Evolutionary conservation across 2,113 vertebrate genomes (phyloP).

Genomic region (Orycteropus afer): DNA sequence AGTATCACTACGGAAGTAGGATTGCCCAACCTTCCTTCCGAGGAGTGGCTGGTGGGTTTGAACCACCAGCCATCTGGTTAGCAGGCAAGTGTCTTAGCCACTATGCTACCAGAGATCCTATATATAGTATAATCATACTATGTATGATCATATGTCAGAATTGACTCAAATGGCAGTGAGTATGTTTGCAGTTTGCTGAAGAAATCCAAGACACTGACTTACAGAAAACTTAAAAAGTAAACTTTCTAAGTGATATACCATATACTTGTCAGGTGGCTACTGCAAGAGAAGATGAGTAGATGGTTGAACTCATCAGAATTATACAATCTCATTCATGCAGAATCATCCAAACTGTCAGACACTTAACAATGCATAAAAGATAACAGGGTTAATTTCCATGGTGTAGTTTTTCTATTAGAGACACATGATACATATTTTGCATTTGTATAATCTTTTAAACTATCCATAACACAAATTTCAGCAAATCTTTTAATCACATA

Average conservation of each 20-base stretch:
- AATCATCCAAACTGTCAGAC: conserved; percentile 7
- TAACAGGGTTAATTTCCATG: not conserved
- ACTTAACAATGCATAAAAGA: conserved; percentile 22
- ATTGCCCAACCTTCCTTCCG: too few relatives aligned
- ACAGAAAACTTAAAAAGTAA: conserved; percentile 42
- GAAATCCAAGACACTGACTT: conserved; percentile 23
- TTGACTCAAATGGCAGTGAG: conserved; percentile 32
- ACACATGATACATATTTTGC: not conserved
- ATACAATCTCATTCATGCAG: not conserved
- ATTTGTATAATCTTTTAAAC: not conserved
- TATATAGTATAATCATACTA: too few relatives aligned
- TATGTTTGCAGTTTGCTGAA: not conserved
- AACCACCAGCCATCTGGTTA: too few relatives aligned
- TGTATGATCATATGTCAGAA: not conserved
- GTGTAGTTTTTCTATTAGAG: not conserved
- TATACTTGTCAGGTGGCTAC: not conserved
- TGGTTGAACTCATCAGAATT: not conserved
- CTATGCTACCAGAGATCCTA: too few relatives aligned
- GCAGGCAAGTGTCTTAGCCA: too few relatives aligned
- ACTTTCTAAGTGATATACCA: not conserved
- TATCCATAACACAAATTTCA: conserved; percentile 37
- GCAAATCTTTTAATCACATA: not conserved
- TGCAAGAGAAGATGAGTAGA: not conserved
- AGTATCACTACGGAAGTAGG: too few relatives aligned
- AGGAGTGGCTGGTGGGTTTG: too few relatives aligned